Evolutionary conservation across 2,113 vertebrate species (phyloP).

Genomic region (Leptobrachium leishanense): DNA sequence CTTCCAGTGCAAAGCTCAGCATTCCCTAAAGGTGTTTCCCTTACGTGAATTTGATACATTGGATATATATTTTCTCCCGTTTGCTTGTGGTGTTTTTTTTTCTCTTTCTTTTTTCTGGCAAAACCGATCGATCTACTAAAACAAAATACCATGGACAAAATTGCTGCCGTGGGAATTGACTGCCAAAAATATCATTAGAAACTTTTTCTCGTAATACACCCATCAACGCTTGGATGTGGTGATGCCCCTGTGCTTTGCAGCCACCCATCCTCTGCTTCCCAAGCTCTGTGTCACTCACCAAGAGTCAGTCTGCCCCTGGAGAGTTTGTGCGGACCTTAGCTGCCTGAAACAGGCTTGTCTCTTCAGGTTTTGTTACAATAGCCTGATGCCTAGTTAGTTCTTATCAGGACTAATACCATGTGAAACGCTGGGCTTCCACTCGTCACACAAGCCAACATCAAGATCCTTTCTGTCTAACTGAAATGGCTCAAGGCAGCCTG

Average conservation of each 20-base stretch:
- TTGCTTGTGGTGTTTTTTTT: too few species aligned
- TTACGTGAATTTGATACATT: too few species aligned
- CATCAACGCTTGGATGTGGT: slow-evolving; percentile 18
- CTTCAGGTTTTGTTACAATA: slow-evolving; percentile 65
- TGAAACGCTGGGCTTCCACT: slow-evolving; percentile 67
- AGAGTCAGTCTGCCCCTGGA: slow-evolving; percentile 55
- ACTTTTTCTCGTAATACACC: slow-evolving; percentile 22
- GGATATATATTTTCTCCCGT: too few species aligned
- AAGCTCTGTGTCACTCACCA: slow-evolving; percentile 60
- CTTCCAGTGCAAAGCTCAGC: too few species aligned
- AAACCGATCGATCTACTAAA: too few species aligned
- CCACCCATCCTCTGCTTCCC: slow-evolving; percentile 56
- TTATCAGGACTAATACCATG: slow-evolving; percentile 69
- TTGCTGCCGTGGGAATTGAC: too few species aligned
- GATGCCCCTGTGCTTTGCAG: slow-evolving; percentile 52
- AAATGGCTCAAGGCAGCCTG: slow-evolving; percentile 58
- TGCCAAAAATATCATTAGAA: too few species aligned
- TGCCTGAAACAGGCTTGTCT: slow-evolving; percentile 57
- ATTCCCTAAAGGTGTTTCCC: too few species aligned
- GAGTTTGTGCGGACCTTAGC: slow-evolving; percentile 57
- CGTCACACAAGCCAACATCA: slow-evolving; percentile 59
- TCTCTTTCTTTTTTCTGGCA: too few species aligned
- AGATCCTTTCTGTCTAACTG: slow-evolving; percentile 58
- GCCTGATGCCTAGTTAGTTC: slow-evolving; percentile 65
- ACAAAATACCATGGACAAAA: too few species aligned